These are phyloP conservation scores for Icerya purchasi DNA, from an alignment of 2,888 invertebrate species.

Conservation along the genomic window DNA sequence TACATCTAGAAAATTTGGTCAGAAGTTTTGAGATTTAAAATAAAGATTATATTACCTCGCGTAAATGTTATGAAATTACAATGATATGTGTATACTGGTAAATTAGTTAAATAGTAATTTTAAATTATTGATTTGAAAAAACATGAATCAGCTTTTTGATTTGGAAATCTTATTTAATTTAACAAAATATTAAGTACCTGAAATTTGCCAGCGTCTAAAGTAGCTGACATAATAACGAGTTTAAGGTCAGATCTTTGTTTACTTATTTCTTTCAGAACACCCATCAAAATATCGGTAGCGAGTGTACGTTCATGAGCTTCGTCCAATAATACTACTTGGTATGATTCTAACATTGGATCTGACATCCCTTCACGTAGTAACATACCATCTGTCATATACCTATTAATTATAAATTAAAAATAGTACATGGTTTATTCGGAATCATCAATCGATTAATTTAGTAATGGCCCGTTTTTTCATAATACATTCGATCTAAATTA, in stretches of 20 bases:
- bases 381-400: slow-evolving; percentile 99
- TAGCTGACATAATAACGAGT: slow-evolving; percentile 97
- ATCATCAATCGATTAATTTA: no score
- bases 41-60: no score
- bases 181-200: slow-evolving; percentile 29
- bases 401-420: slow-evolving; percentile 26
- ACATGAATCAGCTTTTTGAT: no score
- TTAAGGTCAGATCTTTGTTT: slow-evolving; percentile 82
- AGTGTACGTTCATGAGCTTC: slow-evolving; percentile 98
- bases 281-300: slow-evolving; percentile 98
- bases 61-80: no score
- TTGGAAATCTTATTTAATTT: no score
- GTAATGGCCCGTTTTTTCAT: no score
- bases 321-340: slow-evolving; percentile 86
- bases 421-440: slow-evolving; percentile 1
- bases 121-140: no score
- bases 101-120: no score
- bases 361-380: slow-evolving; percentile 96
- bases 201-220: slow-evolving; percentile 96
- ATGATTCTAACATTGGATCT: slow-evolving; percentile 88
- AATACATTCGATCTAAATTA: no score
- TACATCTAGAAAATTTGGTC: no score
- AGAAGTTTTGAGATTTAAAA: no score
- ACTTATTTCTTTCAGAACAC: slow-evolving; percentile 89
- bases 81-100: no score